Base-by-base conservation (phyloP, 2,888 invertebrate species). In the Campaea margaritaria region DNA sequence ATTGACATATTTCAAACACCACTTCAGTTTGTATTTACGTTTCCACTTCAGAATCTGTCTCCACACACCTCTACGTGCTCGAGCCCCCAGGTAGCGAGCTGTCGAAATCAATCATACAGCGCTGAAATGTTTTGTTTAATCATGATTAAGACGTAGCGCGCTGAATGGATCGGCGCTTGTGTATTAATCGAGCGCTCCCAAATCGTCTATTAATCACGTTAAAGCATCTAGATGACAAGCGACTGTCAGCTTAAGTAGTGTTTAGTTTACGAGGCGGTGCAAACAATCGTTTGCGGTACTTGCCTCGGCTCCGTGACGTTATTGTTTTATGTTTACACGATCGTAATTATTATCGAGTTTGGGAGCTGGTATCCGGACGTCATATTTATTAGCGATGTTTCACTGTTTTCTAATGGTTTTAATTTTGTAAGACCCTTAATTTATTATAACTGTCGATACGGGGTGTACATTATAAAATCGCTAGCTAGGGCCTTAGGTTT, bases 191-290 rank as follows among this genome's bases (percentile, higher is more conserved):
- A 78, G 78, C 75, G 79, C 72, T 83, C 81, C 83, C 82, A 83
- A 89, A 89, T 88, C 85, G 85, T 78, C 90, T 82, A 91, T 91
- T 90, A 91, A 91, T 92, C 91, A 91, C 85, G 86, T 86, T 86
- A 81, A 89, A 90, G 89, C 89, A 86, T 89, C 88, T 89, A 85
- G 84, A 85, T 88, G 91, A 90, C 91, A 91, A 86, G 79, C 74
- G 81, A 85, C 87, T 91, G 91, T 90, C 91, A 85, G 84, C 82
- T 85, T 89, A 89, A 90, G 86, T 87, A 89, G 87, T 88, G 85
- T 88, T 90, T 90, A 86, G 90, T 87, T 86, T 85, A 83, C 78
- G 82, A 76, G 79, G 77, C 70, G 75, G 71, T 78, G 81, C 85
- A 89, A 89, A 89, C 87, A 89, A 84, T 87, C 76, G 85, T 83